Percentiles rank a stretch among this genome's conserved stretches.
Evolutionary conservation across 2,888 invertebrate genomes (phyloP).

Genomic region (Herminia tarsipennalis): DNA sequence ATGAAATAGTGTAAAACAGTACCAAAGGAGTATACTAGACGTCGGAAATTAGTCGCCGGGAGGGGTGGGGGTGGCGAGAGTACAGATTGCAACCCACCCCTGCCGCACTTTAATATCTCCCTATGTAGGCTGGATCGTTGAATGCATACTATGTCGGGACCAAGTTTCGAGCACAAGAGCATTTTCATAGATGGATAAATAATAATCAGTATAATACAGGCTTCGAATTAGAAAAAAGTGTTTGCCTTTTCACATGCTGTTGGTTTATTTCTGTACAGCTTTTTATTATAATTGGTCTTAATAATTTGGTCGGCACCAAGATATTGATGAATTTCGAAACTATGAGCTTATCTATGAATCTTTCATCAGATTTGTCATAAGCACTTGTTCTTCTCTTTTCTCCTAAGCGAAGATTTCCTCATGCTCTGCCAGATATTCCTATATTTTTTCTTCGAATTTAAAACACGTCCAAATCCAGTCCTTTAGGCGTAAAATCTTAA

Average conservation of each 20-base stretch:
- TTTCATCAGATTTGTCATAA: too few relatives aligned
- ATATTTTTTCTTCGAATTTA: too few relatives aligned
- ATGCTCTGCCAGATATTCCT: too few relatives aligned
- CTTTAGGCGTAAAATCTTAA: too few relatives aligned
- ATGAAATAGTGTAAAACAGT: slow-evolving; percentile 63
- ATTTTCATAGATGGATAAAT: slow-evolving; percentile 66
- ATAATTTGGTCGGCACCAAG: too few relatives aligned
- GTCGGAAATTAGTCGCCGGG: slow-evolving; percentile 83
- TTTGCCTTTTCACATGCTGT: background rate
- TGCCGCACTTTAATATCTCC: slow-evolving; percentile 59
- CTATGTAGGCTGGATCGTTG: slow-evolving; percentile 61
- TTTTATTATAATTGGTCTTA: too few relatives aligned
- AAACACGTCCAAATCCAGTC: too few relatives aligned
- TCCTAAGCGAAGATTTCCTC: too few relatives aligned
- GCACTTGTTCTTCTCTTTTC: too few relatives aligned
- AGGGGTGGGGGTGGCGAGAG: slow-evolving; percentile 42
- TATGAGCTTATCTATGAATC: too few relatives aligned
- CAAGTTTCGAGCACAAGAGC: slow-evolving; percentile 69
- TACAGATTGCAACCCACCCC: slow-evolving; percentile 58
- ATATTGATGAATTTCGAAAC: too few relatives aligned
- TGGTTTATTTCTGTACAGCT: too few relatives aligned
- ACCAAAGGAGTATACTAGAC: slow-evolving; percentile 59
- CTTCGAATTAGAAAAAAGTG: slow-evolving; percentile 23
- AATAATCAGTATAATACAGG: slow-evolving; percentile 51
- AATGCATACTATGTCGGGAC: slow-evolving; percentile 56